Evolutionary conservation across 2,888 invertebrate species (phyloP).

Genomic region (Elegia similella): DNA sequence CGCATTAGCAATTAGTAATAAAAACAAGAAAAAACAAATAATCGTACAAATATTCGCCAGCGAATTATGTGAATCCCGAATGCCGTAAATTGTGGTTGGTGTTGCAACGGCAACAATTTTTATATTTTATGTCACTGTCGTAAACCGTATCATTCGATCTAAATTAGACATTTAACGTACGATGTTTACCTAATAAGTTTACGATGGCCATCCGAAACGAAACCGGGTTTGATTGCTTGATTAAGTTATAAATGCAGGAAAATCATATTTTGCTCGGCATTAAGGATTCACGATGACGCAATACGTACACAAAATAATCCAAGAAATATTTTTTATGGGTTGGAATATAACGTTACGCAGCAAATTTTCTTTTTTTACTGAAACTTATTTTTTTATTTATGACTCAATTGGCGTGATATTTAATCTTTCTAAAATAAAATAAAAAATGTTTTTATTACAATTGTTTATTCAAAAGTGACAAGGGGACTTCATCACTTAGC

Average conservation of each 20-base stretch:
- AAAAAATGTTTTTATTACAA: no score
- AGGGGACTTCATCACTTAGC: no score
- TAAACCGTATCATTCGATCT: constrained; percentile 54
- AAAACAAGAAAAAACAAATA: constrained; percentile 27
- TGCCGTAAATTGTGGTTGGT: constrained; percentile 57
- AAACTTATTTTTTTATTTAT: no score
- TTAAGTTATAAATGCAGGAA: constrained; percentile 15
- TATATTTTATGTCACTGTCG: constrained; percentile 50
- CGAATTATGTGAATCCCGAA: constrained; percentile 77
- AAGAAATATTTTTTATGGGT: not conserved
- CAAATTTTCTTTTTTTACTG: no score
- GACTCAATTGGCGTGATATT: no score
- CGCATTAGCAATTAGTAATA: constrained; percentile 45
- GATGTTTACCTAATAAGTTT: constrained; percentile 54
- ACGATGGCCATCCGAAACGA: constrained; percentile 33
- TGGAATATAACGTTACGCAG: not conserved
- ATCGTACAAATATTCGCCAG: constrained; percentile 47
- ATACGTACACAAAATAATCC: constrained; percentile 36
- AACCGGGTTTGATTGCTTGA: constrained; percentile 17
- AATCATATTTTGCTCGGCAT: constrained; percentile 44
- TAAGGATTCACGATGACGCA: constrained; percentile 79
- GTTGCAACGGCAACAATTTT: constrained; percentile 34
- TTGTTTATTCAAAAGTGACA: no score
- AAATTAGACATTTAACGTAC: constrained; percentile 37
- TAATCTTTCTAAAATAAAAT: no score